Evolutionary conservation across 2,797 vertebrate genomes (phyloP), one percentile per base, ranked within the genome.

Genomic region (Gymnothorax reevesii): DNA sequence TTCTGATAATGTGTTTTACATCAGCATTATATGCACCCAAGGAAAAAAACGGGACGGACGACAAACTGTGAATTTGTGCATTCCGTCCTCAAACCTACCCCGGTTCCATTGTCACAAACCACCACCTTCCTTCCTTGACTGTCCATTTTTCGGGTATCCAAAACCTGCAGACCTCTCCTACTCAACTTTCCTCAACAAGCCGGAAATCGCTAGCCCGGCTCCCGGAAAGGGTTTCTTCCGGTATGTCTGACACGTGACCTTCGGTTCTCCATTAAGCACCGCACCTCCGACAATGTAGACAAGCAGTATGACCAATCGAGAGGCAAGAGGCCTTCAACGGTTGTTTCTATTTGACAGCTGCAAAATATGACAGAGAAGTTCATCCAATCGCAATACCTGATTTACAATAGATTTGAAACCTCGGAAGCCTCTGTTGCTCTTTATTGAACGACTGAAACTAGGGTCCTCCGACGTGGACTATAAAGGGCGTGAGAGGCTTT

Each of bases 31-130:
- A 42, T 75, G 57, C 73, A 10, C 33, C 71, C 4, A 42, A 7
- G 60, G 6, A 66, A 82, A 4, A 77, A 33, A 82, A 85, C 57
- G 60, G 55, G 42, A 9, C 83, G 15, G 42, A 3, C 25, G 0
- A 6, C 25, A 64, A 62, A 22, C 54, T 25, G 59, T 27, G 12
- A 20, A 0, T 86, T 79, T 83, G 85, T 64, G 66, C n/a, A n/a
- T 69, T 83, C 86, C 0, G 0, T 86, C 83, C 54, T 90, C 86
- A 86, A 87, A 92, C 97, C 95, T 88, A 97, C 97, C 97, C 97
- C 97, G 22, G 97, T 98, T 87, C 97, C 97, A 89, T 98, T 98
- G 95, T 97, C 97, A 92, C 97, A 98, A 91, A 97, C 97, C 89
- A 98, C 97, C 90, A 97, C 97, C 92, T 97, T 97, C 93, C 96